Evolutionary conservation across 2,888 invertebrate genomes (phyloP).

Genomic region (Hirudinaria manillensis): DNA sequence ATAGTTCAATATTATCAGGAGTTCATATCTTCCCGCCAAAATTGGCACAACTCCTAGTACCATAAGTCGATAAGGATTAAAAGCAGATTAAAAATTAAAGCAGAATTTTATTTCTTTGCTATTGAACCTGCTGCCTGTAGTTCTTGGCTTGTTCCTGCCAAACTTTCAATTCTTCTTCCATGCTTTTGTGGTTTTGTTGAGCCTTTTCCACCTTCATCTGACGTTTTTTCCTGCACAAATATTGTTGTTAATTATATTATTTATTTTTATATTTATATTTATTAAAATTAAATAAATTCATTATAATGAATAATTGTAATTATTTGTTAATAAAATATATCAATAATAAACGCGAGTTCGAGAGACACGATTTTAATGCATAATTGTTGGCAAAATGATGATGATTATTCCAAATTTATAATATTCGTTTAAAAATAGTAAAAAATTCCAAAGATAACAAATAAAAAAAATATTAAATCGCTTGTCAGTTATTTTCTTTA

Average conservation of each 20-base stretch:
- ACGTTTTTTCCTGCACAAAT: background rate
- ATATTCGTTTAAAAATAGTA: too few relatives aligned
- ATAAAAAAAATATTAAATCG: too few relatives aligned
- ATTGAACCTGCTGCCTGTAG: conserved; percentile 21
- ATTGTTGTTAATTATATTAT: background rate
- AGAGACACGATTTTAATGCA: too few relatives aligned
- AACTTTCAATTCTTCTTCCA: conserved; percentile 18
- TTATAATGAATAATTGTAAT: background rate
- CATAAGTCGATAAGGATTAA: background rate
- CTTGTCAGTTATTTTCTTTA: too few relatives aligned
- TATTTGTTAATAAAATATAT: too few relatives aligned
- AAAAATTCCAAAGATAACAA: too few relatives aligned
- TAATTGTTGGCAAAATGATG: too few relatives aligned
- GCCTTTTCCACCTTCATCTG: conserved; percentile 15
- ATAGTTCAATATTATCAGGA: background rate
- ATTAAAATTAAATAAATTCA: too few relatives aligned
- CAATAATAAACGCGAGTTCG: too few relatives aligned
- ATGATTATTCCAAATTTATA: too few relatives aligned
- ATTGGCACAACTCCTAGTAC: too few relatives aligned
- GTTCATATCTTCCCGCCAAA: too few relatives aligned
- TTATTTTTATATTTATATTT: background rate
- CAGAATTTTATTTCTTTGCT: background rate
- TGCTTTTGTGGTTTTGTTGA: conserved; percentile 18
- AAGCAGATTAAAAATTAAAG: background rate
- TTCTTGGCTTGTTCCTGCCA: conserved; percentile 16